Evolutionary conservation across 2,113 vertebrate genomes (phyloP), one percentile per base, ranked within the genome.

Genomic region (Pseudopodoces humilis): DNA sequence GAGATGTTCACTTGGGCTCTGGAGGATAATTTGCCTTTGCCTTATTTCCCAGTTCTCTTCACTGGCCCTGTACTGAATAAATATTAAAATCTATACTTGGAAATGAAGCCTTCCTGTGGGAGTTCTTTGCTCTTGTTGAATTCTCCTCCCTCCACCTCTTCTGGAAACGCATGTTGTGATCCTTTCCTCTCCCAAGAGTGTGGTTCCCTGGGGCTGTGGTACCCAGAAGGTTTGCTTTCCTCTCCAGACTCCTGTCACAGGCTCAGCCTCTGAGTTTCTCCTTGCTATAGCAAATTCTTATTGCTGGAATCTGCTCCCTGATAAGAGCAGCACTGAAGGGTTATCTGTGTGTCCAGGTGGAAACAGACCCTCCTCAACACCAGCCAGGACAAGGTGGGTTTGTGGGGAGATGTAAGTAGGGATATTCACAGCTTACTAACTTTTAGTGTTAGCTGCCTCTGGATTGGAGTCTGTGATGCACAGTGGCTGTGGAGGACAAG

Each of bases 1-100:
- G 56, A 68, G 55, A 77, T 75, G 55, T 65, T 71, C 60, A 39
- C 46, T 55, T 59, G 30, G 86, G 41, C 67, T 94, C 95, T 92
- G 83, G 92, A 88, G 95, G 90, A 96, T 97, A 95, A 97, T 96
- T 37, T 76, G 78, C 58, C 46, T 91, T 93, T 92, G 68, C 82
- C 33, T 88, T 79, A 28, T 72, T 71, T 96, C 89, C 86, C 71
- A 55, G 37, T 93, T 94, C 89, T 83, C 44, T 88, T 90, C 60
- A 30, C 58, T 5, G 7, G 83, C 72, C 83, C 79, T 90, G 71
- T 90, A 83, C 62, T 92, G 90, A 97, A 96, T 96, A 96, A 97
- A 97, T 96, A 96, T 79, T 95, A 96, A 95, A 96, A 93, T 41
- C 80, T 88, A 21, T 35, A 70, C 30, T 90, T 0, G 4, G 46